Conservation (phyloP, 2,888 invertebrate genomes). For the Drosophila algonquin region DNA sequence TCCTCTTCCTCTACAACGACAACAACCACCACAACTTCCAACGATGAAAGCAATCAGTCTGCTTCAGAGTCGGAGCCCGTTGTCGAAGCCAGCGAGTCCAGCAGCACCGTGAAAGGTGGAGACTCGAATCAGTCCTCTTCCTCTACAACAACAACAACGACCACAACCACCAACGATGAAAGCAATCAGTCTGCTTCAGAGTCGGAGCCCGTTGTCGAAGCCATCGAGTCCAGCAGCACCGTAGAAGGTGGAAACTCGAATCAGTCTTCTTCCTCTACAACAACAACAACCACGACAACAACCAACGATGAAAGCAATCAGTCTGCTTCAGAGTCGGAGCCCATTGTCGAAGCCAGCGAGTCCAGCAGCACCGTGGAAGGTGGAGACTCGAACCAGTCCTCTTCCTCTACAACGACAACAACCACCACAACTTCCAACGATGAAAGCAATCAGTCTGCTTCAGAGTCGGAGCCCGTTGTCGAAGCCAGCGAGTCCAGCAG, state of each 20-base stretch:
- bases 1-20: conserved; percentile 18
- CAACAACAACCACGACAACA: background rate
- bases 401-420: background rate
- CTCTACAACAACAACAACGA: conserved; percentile 26
- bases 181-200: background rate
- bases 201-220: background rate
- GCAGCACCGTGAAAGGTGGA: conserved; percentile 2
- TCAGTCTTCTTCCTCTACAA: conserved; percentile 2
- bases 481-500: background rate
- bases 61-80: background rate
- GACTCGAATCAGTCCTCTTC: conserved; percentile 22
- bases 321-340: background rate
- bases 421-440: background rate
- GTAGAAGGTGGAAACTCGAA: no score
- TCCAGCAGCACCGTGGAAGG: background rate
- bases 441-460: background rate
- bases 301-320: background rate
- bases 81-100: background rate
- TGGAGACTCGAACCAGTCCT: background rate
- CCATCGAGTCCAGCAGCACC: no score
- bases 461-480: background rate
- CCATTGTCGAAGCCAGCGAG: background rate
- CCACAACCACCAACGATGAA: conserved; percentile 8
- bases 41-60: background rate
- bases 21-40: conserved; percentile 7